phyloP scores from a whole-genome alignment of 1,140 invertebrate genomes.

The Mesaphorura yosii region DNA sequence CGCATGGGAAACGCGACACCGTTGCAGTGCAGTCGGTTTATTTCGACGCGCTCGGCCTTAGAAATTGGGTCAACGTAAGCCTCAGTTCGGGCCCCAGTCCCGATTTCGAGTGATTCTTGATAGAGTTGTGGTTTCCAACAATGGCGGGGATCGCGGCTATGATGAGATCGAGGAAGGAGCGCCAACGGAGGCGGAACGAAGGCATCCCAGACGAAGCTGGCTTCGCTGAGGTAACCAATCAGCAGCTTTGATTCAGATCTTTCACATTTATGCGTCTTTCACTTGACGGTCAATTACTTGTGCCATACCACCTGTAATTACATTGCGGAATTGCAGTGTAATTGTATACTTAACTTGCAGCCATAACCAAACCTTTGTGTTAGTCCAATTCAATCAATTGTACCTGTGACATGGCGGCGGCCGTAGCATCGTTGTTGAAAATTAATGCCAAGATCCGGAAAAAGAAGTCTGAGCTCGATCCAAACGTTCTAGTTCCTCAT shows the following conservation, averaged over 20 bases:
- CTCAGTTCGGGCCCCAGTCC: neutral
- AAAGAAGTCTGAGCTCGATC: slow-evolving; percentile 5
- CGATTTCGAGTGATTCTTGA: neutral
- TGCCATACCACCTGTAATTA: neutral
- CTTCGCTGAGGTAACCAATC: neutral
- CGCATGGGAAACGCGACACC: too few species aligned
- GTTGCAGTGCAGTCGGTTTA: too few species aligned
- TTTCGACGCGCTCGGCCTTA: neutral
- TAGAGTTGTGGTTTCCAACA: neutral
- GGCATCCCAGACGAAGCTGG: neutral
- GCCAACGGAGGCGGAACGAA: neutral
- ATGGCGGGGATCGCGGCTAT: slow-evolving; percentile 13
- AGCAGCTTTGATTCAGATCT: neutral
- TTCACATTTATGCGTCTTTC: neutral
- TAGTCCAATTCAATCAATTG: neutral
- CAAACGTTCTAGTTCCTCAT: slow-evolving; percentile 14
- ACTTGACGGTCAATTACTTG: neutral
- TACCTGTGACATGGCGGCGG: slow-evolving; percentile 2
- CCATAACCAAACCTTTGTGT: too few species aligned
- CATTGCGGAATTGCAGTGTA: neutral
- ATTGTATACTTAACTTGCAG: neutral
- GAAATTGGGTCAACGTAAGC: too few species aligned
- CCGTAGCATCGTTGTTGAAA: neutral
- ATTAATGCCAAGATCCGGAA: slow-evolving; percentile 2
- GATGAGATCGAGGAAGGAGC: slow-evolving; percentile 8